Conservation (phyloP, 1,140 invertebrate species). For the Drosophila littoralis region DNA sequence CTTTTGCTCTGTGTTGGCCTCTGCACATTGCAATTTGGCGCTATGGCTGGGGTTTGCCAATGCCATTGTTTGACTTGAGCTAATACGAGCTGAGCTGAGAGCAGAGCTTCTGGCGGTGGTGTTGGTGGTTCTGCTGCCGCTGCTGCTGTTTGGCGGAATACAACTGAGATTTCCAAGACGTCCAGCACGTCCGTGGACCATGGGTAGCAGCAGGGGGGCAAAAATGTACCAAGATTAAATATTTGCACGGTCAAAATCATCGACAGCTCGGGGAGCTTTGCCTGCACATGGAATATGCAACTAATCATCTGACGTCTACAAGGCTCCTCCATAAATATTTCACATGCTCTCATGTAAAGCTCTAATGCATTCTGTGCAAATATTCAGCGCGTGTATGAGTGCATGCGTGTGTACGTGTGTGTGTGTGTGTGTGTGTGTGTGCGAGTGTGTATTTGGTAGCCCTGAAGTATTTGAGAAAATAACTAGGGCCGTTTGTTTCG, state of each 20-base stretch:
- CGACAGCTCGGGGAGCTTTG: conserved; percentile 45
- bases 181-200: conserved; percentile 23
- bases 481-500: neutral
- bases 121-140: conserved; percentile 27
- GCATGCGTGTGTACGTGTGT: conserved; percentile 6
- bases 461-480: conserved; percentile 26
- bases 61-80: conserved; percentile 79
- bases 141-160: conserved; percentile 57
- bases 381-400: conserved; percentile 37
- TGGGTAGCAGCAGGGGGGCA: neutral
- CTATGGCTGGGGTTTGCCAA: conserved; percentile 64
- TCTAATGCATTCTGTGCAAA: conserved; percentile 69
- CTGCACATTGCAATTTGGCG: conserved; percentile 72
- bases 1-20: conserved; percentile 17
- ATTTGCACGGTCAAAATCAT: conserved; percentile 74
- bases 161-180: conserved; percentile 77
- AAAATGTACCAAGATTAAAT: conserved; percentile 76
- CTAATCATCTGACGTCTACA: conserved; percentile 74
- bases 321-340: conserved; percentile 72
- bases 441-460: conserved; percentile 11
- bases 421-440: conserved; percentile 6
- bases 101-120: conserved; percentile 30
- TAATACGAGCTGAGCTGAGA: conserved; percentile 69
- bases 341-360: conserved; percentile 63
- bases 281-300: conserved; percentile 65